Conservation (phyloP, 2,797 vertebrate species). For the Carcharodon carcharias region DNA sequence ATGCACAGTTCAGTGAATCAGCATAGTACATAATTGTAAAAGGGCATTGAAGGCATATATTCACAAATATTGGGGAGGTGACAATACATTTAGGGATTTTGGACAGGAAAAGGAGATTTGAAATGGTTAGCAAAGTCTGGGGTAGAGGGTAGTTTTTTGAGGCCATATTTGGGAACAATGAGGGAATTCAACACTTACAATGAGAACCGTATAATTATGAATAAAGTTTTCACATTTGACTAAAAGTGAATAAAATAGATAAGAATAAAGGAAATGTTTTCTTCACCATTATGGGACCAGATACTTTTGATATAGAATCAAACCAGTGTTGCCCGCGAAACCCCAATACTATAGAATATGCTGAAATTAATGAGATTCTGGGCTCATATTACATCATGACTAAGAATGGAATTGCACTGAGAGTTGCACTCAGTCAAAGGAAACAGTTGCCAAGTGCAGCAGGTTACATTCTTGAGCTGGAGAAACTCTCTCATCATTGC, state of each 20-base stretch:
- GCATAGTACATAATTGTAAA: no score
- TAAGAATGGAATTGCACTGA: neutral
- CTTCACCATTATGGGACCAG: neutral
- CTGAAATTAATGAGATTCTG: no score
- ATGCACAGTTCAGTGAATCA: no score
- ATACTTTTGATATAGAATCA: neutral
- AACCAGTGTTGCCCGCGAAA: neutral
- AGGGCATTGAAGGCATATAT: no score
- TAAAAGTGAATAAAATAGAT: neutral
- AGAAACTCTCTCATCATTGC: neutral
- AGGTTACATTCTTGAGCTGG: neutral
- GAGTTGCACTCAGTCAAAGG: neutral
- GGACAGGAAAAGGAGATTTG: no score
- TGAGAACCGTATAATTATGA: neutral
- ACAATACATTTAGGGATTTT: no score
- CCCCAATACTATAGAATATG: no score
- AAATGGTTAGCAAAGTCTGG: no score
- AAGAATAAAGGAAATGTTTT: neutral
- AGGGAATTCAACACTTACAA: no score
- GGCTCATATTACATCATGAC: neutral
- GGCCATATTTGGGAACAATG: neutral
- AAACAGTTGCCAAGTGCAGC: neutral
- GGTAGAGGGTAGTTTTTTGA: no score
- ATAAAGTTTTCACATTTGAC: neutral
- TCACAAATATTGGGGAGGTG: no score